phyloP scores from a whole-genome alignment of 1,140 invertebrate species.

The Papilio polytes region DNA sequence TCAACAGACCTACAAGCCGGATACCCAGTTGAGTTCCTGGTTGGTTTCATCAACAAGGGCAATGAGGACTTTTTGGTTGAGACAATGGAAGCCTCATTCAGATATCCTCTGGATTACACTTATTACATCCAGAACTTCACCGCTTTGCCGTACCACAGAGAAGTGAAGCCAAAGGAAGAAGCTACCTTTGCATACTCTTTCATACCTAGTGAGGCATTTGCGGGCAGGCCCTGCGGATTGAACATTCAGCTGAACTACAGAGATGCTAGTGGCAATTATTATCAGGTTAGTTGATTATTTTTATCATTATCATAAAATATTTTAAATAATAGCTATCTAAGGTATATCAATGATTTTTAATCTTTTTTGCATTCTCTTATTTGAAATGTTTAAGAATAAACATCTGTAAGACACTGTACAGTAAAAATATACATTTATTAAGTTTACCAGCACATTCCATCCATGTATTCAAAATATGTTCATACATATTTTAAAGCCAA shows the following conservation, averaged over 20 bases:
- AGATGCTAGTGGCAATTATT: conserved; percentile 88
- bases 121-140: conserved; percentile 99
- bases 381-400: too few relatives aligned
- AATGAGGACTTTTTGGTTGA: conserved; percentile 95
- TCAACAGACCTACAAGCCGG: conserved; percentile 95
- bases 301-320: background rate
- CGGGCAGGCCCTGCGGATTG: conserved; percentile 97
- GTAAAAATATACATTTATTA: too few relatives aligned
- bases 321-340: too few relatives aligned
- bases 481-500: too few relatives aligned
- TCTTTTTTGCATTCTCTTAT: too few relatives aligned
- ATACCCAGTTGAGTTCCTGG: conserved; percentile 95
- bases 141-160: conserved; percentile 93
- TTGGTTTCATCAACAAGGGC: conserved; percentile 98
- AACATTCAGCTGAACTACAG: conserved; percentile 97
- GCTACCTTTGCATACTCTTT: conserved; percentile 98
- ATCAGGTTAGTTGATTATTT: conserved; percentile 83
- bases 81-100: conserved; percentile 97
- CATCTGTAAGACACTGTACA: too few relatives aligned
- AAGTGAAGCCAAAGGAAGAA: conserved; percentile 96
- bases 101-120: conserved; percentile 99
- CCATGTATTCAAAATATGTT: too few relatives aligned
- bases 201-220: conserved; percentile 96
- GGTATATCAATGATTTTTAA: too few relatives aligned
- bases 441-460: too few relatives aligned